These are phyloP conservation scores for Epinotia brunnichana DNA, from an alignment of 2,888 invertebrate species.

Conservation along the genomic window DNA sequence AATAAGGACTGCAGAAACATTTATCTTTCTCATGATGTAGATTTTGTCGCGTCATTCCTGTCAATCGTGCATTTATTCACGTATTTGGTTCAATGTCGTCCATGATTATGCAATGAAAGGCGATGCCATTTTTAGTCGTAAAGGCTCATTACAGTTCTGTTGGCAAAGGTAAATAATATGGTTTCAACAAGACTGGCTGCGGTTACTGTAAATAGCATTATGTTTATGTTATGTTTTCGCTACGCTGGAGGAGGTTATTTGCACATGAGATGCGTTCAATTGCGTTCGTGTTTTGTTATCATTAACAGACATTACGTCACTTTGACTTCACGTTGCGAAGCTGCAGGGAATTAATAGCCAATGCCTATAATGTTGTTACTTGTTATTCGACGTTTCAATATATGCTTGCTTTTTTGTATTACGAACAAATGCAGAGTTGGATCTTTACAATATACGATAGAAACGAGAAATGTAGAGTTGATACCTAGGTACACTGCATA, in stretches of 20 bases:
- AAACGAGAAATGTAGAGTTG: too few species aligned
- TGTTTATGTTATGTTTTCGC: background rate
- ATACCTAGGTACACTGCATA: too few species aligned
- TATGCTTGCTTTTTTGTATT: background rate
- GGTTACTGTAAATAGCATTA: background rate
- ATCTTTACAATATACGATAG: too few species aligned
- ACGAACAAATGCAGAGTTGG: background rate
- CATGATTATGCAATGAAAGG: conserved; percentile 55
- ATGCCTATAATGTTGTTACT: background rate
- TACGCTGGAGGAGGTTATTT: conserved; percentile 36
- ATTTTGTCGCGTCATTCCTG: conserved; percentile 31
- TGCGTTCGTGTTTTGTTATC: conserved; percentile 34
- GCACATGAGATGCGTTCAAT: conserved; percentile 22
- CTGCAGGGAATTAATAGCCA: background rate
- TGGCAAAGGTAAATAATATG: background rate
- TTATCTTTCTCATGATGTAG: conserved; percentile 18
- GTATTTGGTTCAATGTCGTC: conserved; percentile 52
- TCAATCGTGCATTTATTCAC: conserved; percentile 37
- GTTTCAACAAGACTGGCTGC: conserved; percentile 11
- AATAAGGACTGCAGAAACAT: conserved; percentile 7
- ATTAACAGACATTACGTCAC: conserved; percentile 19
- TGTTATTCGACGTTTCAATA: background rate
- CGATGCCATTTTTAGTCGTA: conserved; percentile 28
- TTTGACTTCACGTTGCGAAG: conserved; percentile 8
- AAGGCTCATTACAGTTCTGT: background rate